These are phyloP conservation scores for Eulemur rubriventer DNA, from an alignment of 2,797 vertebrate species.

Conservation along the genomic window DNA sequence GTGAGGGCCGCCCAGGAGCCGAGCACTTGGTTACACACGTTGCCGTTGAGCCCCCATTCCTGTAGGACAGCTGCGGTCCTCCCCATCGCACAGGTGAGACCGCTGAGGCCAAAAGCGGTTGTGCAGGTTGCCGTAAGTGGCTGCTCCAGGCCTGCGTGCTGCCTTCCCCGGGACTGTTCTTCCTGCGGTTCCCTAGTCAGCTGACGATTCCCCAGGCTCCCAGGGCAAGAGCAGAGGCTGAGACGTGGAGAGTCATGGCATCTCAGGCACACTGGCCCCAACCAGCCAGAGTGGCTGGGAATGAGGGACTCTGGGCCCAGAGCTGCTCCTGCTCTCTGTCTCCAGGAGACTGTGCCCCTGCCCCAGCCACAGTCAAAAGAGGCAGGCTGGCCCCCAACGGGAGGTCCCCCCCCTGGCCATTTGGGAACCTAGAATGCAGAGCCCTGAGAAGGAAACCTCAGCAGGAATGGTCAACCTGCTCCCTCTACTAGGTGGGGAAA, in stretches of 20 bases:
- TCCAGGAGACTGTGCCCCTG: not conserved
- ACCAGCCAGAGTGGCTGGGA: not conserved
- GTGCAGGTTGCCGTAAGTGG: fast-evolving
- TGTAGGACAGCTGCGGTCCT: not conserved
- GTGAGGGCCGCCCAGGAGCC: not conserved
- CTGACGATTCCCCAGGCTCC: not conserved
- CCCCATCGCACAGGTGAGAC: not conserved
- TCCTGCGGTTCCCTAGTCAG: not conserved
- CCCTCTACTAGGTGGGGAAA: not conserved
- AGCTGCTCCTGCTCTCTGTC: not conserved
- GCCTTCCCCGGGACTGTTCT: not conserved
- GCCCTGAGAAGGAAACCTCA: not conserved
- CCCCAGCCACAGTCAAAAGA: not conserved
- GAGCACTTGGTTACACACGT: fast-evolving
- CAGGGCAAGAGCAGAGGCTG: not conserved
- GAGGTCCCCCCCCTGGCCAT: not conserved
- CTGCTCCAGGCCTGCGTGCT: not conserved
- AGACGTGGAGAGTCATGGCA: not conserved
- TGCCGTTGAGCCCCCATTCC: not conserved
- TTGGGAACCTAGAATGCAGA: not conserved
- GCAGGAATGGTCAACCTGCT: not conserved
- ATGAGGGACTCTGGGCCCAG: not conserved
- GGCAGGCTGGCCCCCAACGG: fast-evolving
- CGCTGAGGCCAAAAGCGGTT: not conserved
- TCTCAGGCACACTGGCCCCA: not conserved